These are phyloP conservation scores for Rostratula benghalensis DNA, from an alignment of 2,113 vertebrate species.

Conservation along the genomic window DNA sequence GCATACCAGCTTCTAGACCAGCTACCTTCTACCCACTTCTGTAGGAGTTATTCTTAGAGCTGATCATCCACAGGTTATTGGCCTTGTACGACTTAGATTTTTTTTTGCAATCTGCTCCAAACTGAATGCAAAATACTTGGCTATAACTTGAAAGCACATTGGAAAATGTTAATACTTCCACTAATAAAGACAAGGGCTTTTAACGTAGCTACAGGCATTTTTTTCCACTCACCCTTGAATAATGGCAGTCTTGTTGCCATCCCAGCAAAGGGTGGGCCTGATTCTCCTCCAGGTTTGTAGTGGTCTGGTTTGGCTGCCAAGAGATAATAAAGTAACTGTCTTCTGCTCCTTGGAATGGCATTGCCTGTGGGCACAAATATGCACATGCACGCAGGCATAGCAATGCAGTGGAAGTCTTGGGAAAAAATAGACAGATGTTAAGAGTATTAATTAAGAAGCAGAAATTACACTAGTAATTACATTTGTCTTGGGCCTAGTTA, in stretches of 20 bases:
- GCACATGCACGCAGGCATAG: rapidly evolving
- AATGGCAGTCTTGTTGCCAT: background rate
- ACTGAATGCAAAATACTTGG: background rate
- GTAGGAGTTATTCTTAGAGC: background rate
- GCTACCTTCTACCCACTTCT: background rate
- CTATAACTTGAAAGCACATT: background rate
- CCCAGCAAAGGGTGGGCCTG: background rate
- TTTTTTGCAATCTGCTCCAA: background rate
- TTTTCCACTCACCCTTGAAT: background rate
- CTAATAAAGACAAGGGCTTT: background rate
- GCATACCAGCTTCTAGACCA: background rate
- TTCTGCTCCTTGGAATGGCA: rapidly evolving
- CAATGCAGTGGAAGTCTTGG: background rate
- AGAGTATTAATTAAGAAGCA: background rate
- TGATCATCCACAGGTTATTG: background rate
- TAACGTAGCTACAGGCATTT: background rate
- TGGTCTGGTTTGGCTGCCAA: background rate
- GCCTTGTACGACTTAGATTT: background rate
- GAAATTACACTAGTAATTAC: background rate
- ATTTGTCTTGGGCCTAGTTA: background rate
- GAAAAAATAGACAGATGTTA: background rate
- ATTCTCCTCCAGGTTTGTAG: background rate
- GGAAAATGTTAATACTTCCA: background rate
- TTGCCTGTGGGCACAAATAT: background rate
- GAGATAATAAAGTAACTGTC: background rate